These are phyloP conservation scores for Chironomus striatipennis DNA, from an alignment of 1,140 invertebrate genomes.

Conservation along the genomic window DNA sequence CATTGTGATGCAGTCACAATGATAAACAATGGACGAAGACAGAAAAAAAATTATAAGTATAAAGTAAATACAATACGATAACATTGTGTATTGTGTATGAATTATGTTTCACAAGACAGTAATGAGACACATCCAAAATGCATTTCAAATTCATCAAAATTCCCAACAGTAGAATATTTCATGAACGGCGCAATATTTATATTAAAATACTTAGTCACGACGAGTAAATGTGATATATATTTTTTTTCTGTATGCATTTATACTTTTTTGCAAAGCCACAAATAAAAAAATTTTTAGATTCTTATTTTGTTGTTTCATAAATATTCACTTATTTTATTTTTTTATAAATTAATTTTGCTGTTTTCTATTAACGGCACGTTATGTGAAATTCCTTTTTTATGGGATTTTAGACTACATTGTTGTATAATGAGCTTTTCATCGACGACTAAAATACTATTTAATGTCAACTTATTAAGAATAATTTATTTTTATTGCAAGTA, in stretches of 20 bases:
- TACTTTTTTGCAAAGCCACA: neutral
- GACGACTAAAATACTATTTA: too few species aligned
- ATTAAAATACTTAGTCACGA: neutral
- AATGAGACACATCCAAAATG: conserved; percentile 22
- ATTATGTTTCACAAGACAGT: conserved; percentile 7
- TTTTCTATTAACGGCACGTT: too few species aligned
- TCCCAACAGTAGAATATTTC: neutral
- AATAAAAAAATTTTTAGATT: neutral
- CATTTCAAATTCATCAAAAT: neutral
- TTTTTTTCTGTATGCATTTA: conserved; percentile 13
- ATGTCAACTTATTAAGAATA: too few species aligned
- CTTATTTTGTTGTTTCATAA: conserved; percentile 1
- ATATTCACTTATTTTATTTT: neutral
- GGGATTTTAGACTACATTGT: too few species aligned
- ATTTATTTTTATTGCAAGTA: too few species aligned
- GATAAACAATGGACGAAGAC: too few species aligned
- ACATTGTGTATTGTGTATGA: neutral
- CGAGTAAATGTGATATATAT: neutral
- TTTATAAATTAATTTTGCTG: too few species aligned
- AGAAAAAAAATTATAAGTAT: too few species aligned
- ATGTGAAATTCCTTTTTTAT: too few species aligned
- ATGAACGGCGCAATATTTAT: neutral
- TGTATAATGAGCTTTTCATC: too few species aligned
- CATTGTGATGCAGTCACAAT: too few species aligned
- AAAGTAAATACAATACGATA: neutral